Conservation (phyloP, 2,113 vertebrate species). For the Rissa tridactyla region DNA sequence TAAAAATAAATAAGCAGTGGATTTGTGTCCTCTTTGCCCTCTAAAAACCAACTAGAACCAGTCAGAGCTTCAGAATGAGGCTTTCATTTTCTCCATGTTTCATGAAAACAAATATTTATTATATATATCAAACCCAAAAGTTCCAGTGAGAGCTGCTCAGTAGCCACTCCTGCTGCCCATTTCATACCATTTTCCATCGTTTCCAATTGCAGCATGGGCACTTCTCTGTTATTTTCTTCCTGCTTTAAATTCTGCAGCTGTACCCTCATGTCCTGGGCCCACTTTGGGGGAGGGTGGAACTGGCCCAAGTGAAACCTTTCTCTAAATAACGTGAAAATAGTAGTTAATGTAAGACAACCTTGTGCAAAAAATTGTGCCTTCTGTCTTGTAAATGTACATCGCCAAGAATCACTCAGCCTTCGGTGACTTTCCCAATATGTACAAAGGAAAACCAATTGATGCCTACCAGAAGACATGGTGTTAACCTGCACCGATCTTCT, state of each 20-base stretch:
- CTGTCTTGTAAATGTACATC: neutral
- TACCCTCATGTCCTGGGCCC: neutral
- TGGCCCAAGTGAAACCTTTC: neutral
- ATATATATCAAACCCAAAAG: neutral
- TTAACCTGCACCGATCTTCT: neutral
- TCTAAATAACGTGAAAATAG: neutral
- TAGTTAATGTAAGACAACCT: neutral
- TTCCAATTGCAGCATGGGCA: neutral
- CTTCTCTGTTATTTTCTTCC: neutral
- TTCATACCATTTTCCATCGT: neutral
- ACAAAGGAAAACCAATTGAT: neutral
- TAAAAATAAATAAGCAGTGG: neutral
- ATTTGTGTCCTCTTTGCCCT: neutral
- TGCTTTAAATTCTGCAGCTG: neutral
- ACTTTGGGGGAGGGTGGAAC: neutral
- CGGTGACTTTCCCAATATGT: neutral
- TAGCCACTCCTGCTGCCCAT: neutral
- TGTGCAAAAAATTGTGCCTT: neutral
- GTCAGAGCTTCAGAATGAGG: neutral
- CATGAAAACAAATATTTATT: neutral
- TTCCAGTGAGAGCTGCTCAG: neutral
- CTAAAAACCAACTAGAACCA: neutral
- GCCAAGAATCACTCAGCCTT: neutral
- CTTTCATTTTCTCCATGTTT: neutral
- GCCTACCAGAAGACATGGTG: neutral